Evolutionary conservation across 1,140 invertebrate genomes (phyloP).

Genomic region (Habropoda laboriosa): DNA sequence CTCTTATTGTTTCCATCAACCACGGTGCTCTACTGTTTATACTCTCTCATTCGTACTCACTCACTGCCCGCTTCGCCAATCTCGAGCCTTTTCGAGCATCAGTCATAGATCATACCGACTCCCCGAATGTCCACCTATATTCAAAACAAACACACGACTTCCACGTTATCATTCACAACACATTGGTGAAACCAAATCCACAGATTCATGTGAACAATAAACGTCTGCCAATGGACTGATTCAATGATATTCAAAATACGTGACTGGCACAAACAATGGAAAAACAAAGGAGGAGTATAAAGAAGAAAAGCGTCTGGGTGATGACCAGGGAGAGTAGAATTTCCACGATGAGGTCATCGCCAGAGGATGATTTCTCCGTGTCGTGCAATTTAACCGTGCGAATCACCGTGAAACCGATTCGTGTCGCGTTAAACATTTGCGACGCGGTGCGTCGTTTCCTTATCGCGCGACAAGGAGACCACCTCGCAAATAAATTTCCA

Average conservation of each 20-base stretch:
- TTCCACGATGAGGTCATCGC: constrained; percentile 42
- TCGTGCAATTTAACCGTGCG: constrained; percentile 46
- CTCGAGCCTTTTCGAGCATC: too few species aligned
- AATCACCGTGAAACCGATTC: constrained; percentile 55
- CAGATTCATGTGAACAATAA: background rate
- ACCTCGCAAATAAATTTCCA: constrained; percentile 43
- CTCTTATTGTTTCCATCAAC: too few species aligned
- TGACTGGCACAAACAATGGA: background rate
- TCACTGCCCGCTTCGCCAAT: too few species aligned
- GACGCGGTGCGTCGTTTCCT: constrained; percentile 37
- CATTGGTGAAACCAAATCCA: too few species aligned
- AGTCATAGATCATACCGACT: too few species aligned
- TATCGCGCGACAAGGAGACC: constrained; percentile 35
- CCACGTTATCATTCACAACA: too few species aligned
- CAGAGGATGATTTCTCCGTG: constrained; percentile 40
- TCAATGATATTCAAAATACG: background rate
- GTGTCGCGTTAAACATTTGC: constrained; percentile 54
- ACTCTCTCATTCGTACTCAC: too few species aligned
- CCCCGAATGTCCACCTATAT: too few species aligned
- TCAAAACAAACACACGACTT: too few species aligned
- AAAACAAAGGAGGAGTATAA: background rate
- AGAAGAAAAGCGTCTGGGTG: background rate
- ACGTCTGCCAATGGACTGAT: background rate
- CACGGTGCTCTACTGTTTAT: too few species aligned
- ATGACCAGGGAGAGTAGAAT: background rate